Base-by-base conservation (phyloP, 2,797 vertebrate genomes). In the Clarias laeviceps region DNA sequence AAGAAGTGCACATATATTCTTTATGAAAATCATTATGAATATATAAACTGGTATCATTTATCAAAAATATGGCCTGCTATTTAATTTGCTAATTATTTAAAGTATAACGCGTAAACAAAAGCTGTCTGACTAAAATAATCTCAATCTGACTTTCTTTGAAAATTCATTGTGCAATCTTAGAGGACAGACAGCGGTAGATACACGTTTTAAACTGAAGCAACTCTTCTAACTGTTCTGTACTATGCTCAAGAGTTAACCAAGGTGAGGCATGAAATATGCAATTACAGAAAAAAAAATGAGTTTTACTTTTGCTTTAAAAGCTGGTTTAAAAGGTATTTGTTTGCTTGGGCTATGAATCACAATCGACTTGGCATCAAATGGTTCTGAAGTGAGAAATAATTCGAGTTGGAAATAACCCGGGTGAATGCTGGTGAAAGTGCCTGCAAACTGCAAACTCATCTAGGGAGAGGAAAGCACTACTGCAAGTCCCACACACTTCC, bases 401-500 rank as follows among this genome's bases (percentile, higher is more conserved):
- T 68, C 6, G 24, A 61, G 40, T n/a, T 57, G 37, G 20, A 50
- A 84, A 27, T 54, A 74, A 15, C 62, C 40, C 57, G 17, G n/a
- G 29, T 20, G 77, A 83, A 9, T 17, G 54, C 32, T 66, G 56
- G 74, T 66, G 83, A 88, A 77, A 83, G 85, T 82, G 89, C 70
- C 45, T 70, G 84, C 83, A 85, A 85, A 88, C 85, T 83, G 50
- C 77, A 61, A 65, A 18, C 59, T 24, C 76, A 85, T 85, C 78
- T 40, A 89, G 80, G 82, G 89, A 92, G 90, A 88, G 91, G 90
- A 90, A 74, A 87, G 89, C 92, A 91, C 90, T 69, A 86, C 90
- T 89, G 86, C 65, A 87, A 92, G 90, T 83, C 34, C 45, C 18
- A 89, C 89, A 92, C 90, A 90, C 86, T 92, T 94, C 93, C 93